Percentiles rank a stretch among this genome's conserved stretches.
These are phyloP conservation scores for Ctenopoma multispine DNA, from an alignment of 2,797 vertebrate species.

Conservation along the genomic window DNA sequence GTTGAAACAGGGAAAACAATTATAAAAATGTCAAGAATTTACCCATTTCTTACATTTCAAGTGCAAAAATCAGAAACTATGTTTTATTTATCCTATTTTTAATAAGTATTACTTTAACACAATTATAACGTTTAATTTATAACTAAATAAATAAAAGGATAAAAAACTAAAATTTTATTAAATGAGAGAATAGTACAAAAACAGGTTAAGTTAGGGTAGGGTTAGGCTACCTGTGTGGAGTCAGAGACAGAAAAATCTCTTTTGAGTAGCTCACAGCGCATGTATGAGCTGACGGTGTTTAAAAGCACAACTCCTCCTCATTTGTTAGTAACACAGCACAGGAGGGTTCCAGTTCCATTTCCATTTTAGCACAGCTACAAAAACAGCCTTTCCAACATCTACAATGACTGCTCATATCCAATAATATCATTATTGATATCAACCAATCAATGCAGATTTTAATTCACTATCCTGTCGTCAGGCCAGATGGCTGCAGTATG, in stretches of 20 bases:
- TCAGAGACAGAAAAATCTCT: too few relatives aligned
- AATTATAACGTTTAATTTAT: not conserved
- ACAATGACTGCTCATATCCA: slow-evolving; percentile 45
- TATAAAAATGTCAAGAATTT: not conserved
- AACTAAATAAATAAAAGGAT: too few relatives aligned
- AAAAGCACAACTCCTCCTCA: too few relatives aligned
- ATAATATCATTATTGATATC: slow-evolving; percentile 47
- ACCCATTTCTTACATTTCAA: too few relatives aligned
- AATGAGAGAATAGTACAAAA: too few relatives aligned
- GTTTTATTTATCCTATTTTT: not conserved
- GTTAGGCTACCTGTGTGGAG: too few relatives aligned
- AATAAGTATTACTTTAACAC: too few relatives aligned
- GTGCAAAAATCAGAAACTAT: not conserved
- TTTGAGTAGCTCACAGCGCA: too few relatives aligned
- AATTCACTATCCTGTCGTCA: slow-evolving; percentile 30
- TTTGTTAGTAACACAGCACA: slow-evolving; percentile 20
- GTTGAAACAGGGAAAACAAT: not conserved
- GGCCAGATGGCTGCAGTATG: slow-evolving; percentile 24
- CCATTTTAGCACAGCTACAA: slow-evolving; percentile 20
- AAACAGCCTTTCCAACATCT: slow-evolving; percentile 29
- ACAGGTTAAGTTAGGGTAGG: too few relatives aligned
- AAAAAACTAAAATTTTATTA: too few relatives aligned
- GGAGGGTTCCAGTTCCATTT: slow-evolving; percentile 27
- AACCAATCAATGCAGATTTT: slow-evolving; percentile 55
- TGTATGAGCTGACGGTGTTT: too few relatives aligned